These are phyloP conservation scores for Adelosebastes latens DNA, from an alignment of 2,797 vertebrate species.

Conservation along the genomic window DNA sequence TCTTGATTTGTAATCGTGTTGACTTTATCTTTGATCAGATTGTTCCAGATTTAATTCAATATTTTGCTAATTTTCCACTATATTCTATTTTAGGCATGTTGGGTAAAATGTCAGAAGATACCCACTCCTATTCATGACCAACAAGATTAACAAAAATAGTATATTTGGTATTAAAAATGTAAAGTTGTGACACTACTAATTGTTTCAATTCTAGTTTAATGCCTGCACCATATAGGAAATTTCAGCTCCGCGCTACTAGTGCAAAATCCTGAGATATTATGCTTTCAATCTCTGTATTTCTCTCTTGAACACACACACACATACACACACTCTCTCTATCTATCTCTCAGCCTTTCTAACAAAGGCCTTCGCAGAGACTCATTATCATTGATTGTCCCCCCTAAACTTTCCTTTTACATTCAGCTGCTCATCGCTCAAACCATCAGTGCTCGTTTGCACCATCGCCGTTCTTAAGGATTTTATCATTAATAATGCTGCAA, in stretches of 20 bases:
- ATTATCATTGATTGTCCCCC: constrained; percentile 32
- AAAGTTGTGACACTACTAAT: not conserved
- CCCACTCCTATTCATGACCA: not conserved
- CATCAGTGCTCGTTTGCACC: constrained; percentile 17
- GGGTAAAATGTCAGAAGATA: not conserved
- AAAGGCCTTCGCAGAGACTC: not conserved
- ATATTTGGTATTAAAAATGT: not conserved
- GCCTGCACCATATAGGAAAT: not conserved
- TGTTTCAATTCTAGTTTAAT: not conserved
- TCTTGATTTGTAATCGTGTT: not conserved
- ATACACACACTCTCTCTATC: not conserved
- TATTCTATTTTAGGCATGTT: too few relatives aligned
- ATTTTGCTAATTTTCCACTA: not conserved
- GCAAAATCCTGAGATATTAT: not conserved
- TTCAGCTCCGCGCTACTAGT: not conserved
- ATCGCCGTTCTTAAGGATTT: not conserved
- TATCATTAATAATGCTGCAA: constrained; percentile 9
- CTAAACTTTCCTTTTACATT: constrained; percentile 22
- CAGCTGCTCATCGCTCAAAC: constrained; percentile 29
- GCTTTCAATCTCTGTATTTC: not conserved
- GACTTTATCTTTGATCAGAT: not conserved
- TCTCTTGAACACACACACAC: not conserved
- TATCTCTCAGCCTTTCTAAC: not conserved
- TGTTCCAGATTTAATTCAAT: not conserved
- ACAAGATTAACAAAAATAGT: not conserved